Conservation (phyloP, 2,888 invertebrate species). For the Epiblema foenella region DNA sequence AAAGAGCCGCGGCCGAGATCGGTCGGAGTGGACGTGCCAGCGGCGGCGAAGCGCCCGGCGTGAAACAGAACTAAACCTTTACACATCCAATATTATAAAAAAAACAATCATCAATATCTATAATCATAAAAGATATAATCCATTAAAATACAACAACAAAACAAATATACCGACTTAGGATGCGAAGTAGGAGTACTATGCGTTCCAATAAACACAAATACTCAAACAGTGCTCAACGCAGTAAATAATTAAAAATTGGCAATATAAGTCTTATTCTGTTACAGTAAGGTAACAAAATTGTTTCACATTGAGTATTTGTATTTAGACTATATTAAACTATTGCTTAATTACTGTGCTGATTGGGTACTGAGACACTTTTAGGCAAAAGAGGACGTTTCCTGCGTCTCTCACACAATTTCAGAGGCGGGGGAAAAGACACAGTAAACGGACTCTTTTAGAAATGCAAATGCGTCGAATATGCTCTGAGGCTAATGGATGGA, state of each 20-base stretch:
- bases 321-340: slow-evolving; percentile 65
- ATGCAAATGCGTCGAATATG: slow-evolving; percentile 63
- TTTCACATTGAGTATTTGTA: slow-evolving; percentile 80
- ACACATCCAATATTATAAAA: slow-evolving; percentile 64
- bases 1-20: slow-evolving; percentile 61
- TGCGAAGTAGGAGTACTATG: slow-evolving; percentile 61
- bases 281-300: slow-evolving; percentile 62
- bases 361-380: slow-evolving; percentile 24
- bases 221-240: slow-evolving; percentile 61
- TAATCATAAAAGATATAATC: slow-evolving; percentile 78
- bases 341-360: slow-evolving; percentile 46
- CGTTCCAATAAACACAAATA: slow-evolving; percentile 76
- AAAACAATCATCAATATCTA: slow-evolving; percentile 69
- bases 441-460: slow-evolving; percentile 50
- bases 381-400: slow-evolving; percentile 47
- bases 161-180: slow-evolving; percentile 68
- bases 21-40: background rate
- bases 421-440: slow-evolving; percentile 55
- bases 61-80: slow-evolving; percentile 59
- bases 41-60: slow-evolving; percentile 30
- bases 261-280: slow-evolving; percentile 51
- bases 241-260: slow-evolving; percentile 51
- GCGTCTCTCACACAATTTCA: slow-evolving; percentile 53
- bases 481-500: slow-evolving; percentile 56
- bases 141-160: slow-evolving; percentile 83